A percentile compares a stretch with the other conserved stretches of the same genome.
phyloP scores from a whole-genome alignment of 2,888 invertebrate species.

The Phrixothrix hirtus region DNA sequence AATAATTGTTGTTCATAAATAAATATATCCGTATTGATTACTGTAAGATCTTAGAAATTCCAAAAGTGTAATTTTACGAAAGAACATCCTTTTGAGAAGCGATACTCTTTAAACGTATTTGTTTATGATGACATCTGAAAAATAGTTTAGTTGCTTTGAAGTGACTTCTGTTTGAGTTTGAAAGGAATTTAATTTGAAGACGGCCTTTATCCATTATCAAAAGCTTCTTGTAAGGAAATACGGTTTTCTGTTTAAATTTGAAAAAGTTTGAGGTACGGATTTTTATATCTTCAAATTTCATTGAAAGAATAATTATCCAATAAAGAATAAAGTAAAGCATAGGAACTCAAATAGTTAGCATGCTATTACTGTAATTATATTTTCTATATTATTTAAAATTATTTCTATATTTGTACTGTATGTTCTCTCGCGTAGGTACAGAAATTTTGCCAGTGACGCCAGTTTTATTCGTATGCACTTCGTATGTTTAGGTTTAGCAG shows the following conservation, averaged over 20 bases:
- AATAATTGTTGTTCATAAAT: no score
- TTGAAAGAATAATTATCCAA: no score
- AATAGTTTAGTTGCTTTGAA: slow-evolving; percentile 30
- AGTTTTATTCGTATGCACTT: no score
- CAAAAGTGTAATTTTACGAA: slow-evolving; percentile 2
- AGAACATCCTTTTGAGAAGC: neutral
- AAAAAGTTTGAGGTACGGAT: neutral
- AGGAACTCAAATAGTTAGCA: no score
- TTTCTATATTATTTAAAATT: neutral
- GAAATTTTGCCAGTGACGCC: no score
- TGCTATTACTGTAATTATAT: no score
- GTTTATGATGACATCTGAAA: slow-evolving; percentile 22
- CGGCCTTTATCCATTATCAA: slow-evolving; percentile 26
- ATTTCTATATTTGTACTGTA: no score
- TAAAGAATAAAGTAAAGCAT: no score
- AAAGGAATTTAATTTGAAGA: slow-evolving; percentile 28
- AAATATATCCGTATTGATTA: no score
- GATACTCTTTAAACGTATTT: slow-evolving; percentile 15
- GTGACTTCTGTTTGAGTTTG: slow-evolving; percentile 24
- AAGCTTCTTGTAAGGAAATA: slow-evolving; percentile 12
- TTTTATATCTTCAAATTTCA: no score
- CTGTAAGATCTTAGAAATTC: slow-evolving; percentile 7
- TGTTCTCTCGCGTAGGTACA: neutral
- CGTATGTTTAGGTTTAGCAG: no score
- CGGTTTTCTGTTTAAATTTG: neutral